These are phyloP conservation scores for Protaetia brevitarsis DNA, from an alignment of 1,140 invertebrate species.

Conservation along the genomic window DNA sequence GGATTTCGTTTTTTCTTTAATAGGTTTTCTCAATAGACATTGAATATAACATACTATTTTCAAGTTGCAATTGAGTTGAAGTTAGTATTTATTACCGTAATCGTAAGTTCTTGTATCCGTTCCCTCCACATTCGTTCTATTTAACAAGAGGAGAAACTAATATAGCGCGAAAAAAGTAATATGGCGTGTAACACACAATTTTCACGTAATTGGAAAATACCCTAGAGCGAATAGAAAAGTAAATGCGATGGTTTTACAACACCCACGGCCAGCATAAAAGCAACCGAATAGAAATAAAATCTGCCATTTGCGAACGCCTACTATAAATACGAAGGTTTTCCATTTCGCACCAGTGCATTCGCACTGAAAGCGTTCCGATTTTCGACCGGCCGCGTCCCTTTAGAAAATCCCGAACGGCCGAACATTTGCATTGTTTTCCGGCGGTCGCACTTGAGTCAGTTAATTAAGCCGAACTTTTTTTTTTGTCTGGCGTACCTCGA, in stretches of 20 bases:
- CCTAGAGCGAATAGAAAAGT: slow-evolving; percentile 9
- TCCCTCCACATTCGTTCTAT: too few species aligned
- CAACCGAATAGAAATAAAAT: slow-evolving; percentile 15
- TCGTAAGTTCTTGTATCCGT: too few species aligned
- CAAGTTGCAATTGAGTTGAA: too few species aligned
- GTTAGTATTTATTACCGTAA: too few species aligned
- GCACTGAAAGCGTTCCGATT: not conserved
- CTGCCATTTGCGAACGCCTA: not conserved
- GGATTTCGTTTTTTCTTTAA: too few species aligned
- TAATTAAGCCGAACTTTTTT: slow-evolving; percentile 13
- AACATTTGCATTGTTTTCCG: slow-evolving; percentile 7
- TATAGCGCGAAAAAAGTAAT: too few species aligned
- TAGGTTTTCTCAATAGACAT: too few species aligned
- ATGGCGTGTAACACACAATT: not conserved
- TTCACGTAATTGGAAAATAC: slow-evolving; percentile 12
- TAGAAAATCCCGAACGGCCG: not conserved
- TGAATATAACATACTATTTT: too few species aligned
- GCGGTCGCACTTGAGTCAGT: not conserved
- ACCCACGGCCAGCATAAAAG: not conserved
- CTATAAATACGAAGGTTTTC: not conserved
- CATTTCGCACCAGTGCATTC: slow-evolving; percentile 6
- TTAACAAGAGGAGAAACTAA: too few species aligned
- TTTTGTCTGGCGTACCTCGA: not conserved
- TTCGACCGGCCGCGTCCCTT: not conserved
- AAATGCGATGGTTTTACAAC: slow-evolving; percentile 6